Evolutionary conservation across 2,113 vertebrate genomes (phyloP).

Genomic region (Rutilus rutilus): DNA sequence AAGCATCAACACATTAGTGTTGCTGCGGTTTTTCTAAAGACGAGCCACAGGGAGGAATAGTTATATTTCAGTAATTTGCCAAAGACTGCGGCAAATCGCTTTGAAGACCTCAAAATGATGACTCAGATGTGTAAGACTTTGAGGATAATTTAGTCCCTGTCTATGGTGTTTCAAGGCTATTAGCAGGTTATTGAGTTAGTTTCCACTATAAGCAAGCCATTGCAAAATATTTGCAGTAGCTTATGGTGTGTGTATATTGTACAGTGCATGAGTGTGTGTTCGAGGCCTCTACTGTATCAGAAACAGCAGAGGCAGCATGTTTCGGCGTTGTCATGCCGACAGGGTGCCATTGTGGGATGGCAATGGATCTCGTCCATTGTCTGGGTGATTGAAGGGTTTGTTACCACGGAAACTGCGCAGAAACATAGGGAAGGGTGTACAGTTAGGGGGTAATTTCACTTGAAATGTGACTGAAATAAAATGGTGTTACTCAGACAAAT

Average conservation of each 20-base stretch:
- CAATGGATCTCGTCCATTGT: background rate
- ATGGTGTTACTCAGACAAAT: background rate
- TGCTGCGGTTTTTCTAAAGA: background rate
- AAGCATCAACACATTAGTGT: background rate
- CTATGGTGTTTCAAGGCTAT: background rate
- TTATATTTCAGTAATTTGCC: background rate
- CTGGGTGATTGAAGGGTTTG: conserved; percentile 47
- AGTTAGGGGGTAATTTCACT: conserved; percentile 45
- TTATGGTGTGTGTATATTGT: background rate
- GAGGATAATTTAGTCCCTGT: background rate
- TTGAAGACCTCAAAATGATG: conserved; percentile 1
- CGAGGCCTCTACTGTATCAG: conserved; percentile 24
- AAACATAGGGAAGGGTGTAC: conserved; percentile 7
- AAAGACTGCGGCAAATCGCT: background rate
- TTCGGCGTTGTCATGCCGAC: conserved; percentile 48
- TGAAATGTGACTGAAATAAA: conserved; percentile 25
- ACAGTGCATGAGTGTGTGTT: conserved; percentile 21
- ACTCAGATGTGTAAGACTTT: background rate
- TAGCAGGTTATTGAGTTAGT: background rate
- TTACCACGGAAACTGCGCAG: conserved; percentile 38
- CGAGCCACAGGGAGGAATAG: background rate
- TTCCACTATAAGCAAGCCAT: background rate
- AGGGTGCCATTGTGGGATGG: conserved; percentile 39
- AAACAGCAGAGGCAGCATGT: conserved; percentile 41
- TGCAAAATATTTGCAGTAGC: background rate